These are phyloP conservation scores for Penaeus indicus DNA, from an alignment of 1,140 invertebrate genomes.

Conservation along the genomic window DNA sequence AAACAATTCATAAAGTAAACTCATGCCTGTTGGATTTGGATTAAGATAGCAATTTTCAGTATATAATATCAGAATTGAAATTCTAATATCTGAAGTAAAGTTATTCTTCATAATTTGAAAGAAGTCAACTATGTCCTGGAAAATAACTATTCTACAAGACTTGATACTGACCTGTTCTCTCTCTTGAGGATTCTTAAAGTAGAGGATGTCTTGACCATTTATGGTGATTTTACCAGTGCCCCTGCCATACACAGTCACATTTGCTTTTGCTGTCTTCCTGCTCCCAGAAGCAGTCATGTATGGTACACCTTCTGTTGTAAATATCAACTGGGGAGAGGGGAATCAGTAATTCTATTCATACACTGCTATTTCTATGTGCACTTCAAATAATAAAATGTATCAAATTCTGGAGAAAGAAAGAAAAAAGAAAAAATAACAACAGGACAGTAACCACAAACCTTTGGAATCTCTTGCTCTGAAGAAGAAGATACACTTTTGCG, in stretches of 20 bases:
- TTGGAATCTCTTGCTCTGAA: constrained; percentile 41
- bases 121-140: no score
- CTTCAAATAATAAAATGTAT: neutral
- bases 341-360: constrained; percentile 3
- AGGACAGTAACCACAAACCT: constrained; percentile 15
- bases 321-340: constrained; percentile 74
- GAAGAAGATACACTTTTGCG: constrained; percentile 28
- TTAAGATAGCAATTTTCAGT: no score
- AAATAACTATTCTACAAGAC: neutral
- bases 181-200: constrained; percentile 39
- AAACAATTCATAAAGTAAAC: no score
- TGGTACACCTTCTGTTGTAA: constrained; percentile 78
- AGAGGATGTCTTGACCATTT: constrained; percentile 68
- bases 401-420: neutral
- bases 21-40: no score
- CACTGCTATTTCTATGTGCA: no score
- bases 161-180: constrained; percentile 44
- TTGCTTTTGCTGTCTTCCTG: constrained; percentile 18
- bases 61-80: neutral
- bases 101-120: no score
- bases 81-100: neutral
- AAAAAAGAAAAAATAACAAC: neutral
- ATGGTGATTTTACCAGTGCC: constrained; percentile 49
- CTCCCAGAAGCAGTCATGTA: constrained; percentile 79
- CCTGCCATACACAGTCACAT: constrained; percentile 46